Base-by-base conservation (phyloP, 2,888 invertebrate genomes). In the Pollenia angustigena region DNA sequence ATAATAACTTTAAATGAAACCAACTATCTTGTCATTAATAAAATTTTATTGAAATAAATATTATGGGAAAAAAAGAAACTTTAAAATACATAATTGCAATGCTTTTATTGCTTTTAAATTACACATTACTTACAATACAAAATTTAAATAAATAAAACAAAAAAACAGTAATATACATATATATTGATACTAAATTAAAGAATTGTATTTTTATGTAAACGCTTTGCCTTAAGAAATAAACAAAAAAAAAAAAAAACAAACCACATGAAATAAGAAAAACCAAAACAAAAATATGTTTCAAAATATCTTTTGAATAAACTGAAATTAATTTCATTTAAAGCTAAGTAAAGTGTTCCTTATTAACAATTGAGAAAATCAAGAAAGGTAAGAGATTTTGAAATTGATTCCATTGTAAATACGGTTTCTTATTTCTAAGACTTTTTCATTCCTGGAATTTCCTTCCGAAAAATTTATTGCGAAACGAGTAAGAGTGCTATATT, bases 121-220 rank as follows among this genome's bases (percentile, higher is more conserved):
- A 71, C 75, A 85, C 68, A 68, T 89, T 89, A 90, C 90, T 91
- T 91, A 89, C 88, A 80, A 75, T 69, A 62, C 54, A 66, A 78
- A 72, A 81, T 74, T 69, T 46, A 72, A 71, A 32, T 32, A 32
- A 81, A 86, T 71, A 79, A 80, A 69, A 74, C 68, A 83, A 62
- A 68, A 58, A 71, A 88, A 89, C 58, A 14, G 23, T 14, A 32
- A 32, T 6, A 32, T 54, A 64, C 23, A 32, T 6, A 32, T 54
- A 64, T 42, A 44, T 52, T 50, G 58, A 16, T 85, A 89, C 76
- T 68, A 83, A 85, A 89, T 82, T 60, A 75, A 88, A 88, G 58
- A 88, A 89, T 89, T 90, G 90, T 92, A 92, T 91, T 92, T 93
- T 92, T 92, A 90, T 91, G 92, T 92, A 92, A 92, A 91, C 89